Percentiles rank a stretch among this genome's conserved stretches.
These are phyloP conservation scores for Callipepla squamata DNA, from an alignment of 2,113 vertebrate species.

Conservation along the genomic window DNA sequence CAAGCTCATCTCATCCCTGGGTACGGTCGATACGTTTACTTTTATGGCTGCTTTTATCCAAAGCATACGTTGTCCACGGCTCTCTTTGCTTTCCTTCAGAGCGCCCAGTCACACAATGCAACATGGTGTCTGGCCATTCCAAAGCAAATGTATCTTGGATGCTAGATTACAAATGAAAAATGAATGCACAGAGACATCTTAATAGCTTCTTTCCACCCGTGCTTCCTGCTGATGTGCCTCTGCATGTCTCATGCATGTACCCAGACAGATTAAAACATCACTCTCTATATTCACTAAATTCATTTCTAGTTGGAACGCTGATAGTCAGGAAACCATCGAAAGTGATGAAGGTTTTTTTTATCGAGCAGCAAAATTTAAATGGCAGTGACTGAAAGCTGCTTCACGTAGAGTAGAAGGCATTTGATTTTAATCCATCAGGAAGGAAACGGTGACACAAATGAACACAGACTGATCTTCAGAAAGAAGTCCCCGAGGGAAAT, in stretches of 20 bases:
- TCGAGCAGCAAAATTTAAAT: not conserved
- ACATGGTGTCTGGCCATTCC: not conserved
- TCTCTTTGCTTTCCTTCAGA: conserved; percentile 1
- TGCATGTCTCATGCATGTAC: not conserved
- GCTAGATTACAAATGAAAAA: conserved; percentile 37
- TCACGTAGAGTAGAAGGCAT: not conserved
- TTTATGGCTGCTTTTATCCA: conserved; percentile 18
- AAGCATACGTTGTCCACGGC: not conserved
- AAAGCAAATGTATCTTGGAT: not conserved
- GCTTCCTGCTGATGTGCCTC: not conserved
- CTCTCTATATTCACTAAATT: not conserved
- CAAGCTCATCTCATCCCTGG: not conserved
- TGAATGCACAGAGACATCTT: not conserved
- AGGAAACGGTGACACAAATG: not conserved
- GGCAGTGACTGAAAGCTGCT: not conserved
- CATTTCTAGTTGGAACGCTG: not conserved
- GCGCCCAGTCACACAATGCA: not conserved
- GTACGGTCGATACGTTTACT: not conserved
- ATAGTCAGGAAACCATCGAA: not conserved
- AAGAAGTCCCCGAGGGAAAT: not conserved
- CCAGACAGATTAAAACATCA: conserved; percentile 13
- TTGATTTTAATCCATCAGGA: conserved; percentile 34
- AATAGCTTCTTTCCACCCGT: not conserved
- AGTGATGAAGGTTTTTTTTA: not conserved
- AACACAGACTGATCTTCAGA: not conserved